Evolutionary conservation across 2,888 invertebrate genomes (phyloP).

Genomic region (Stenichneumon culpator): DNA sequence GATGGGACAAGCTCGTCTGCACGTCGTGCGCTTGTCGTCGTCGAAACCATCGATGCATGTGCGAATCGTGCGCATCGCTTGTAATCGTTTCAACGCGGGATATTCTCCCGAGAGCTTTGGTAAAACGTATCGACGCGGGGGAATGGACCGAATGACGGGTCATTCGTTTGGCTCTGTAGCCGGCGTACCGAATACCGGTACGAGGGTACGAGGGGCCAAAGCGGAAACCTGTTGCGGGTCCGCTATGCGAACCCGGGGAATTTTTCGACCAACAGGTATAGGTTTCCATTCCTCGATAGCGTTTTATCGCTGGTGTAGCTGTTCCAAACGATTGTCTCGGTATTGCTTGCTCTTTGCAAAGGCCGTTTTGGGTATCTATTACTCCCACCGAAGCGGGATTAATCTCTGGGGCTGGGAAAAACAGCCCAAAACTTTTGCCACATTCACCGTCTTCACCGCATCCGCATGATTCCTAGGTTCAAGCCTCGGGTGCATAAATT

Average conservation of each 20-base stretch:
- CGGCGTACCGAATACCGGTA: constrained; percentile 14
- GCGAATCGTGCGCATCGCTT: constrained; percentile 59
- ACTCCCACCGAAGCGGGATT: no score
- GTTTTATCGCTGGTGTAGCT: constrained; percentile 23
- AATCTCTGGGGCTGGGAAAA: no score
- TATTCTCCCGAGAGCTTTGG: constrained; percentile 64
- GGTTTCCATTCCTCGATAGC: constrained; percentile 33
- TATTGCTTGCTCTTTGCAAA: background rate
- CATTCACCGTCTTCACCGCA: background rate
- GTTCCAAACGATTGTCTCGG: constrained; percentile 6
- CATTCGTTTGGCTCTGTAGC: constrained; percentile 56
- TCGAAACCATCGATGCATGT: constrained; percentile 40
- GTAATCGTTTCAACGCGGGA: constrained; percentile 62
- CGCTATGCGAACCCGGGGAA: constrained; percentile 49
- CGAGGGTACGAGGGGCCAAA: constrained; percentile 43
- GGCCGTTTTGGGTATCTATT: no score
- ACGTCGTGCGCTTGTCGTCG: constrained; percentile 38
- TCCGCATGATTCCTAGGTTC: background rate
- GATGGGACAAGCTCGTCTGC: constrained; percentile 44
- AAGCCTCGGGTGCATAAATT: background rate
- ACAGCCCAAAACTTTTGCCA: no score
- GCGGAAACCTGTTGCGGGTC: constrained; percentile 61
- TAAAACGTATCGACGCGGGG: constrained; percentile 59
- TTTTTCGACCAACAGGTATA: constrained; percentile 60
- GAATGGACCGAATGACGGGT: constrained; percentile 66